Base-by-base conservation (phyloP, 2,113 vertebrate genomes). In the Amazona vittata region DNA sequence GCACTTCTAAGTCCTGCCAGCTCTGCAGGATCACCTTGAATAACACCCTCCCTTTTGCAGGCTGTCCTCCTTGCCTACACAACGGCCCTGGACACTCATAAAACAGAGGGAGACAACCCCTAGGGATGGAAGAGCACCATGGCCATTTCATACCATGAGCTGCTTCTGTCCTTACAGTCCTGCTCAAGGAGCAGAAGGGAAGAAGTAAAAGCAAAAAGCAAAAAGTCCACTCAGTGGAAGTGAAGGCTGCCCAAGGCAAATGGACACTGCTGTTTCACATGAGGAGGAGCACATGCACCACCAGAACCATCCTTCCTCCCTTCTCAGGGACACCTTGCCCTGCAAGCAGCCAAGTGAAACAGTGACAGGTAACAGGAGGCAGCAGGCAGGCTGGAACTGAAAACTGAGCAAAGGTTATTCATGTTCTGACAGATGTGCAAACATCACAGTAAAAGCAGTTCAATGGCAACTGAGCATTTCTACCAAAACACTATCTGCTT, bases 201-300 rank as follows among this genome's bases (percentile, higher is more conserved):
- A 63, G 57, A 57, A 12, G 44, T 21, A 67, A 86, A 90, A 95
- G 25, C 15, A n/a, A 33, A 16, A 49, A 73, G 41, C 47, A 49
- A 49, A 25, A 25, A 26, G 16, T 39, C 39, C 35, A 55, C 11
- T 15, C 46, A 57, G 47, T 2, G n/a, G 70, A 69, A 22, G 15
- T 13, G n/a, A 12, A 39, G 37, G 41, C 20, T 59, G 49, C 37
- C 43, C 9, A 20, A 75, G 35, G 60, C 64, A 46, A 74, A 26
- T 1, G 3, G 53, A 20, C 33, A 5, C 25, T n/a, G 8, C 18
- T 39, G 12, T 67, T 83, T 59, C 5, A 2, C 3, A 0, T 3
- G n/a, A n/a, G 1, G 11, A 91, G 50, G 8, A 75, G 67, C 55
- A 55, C 18, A 4, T 10, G 41, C 9, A 37, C 31, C 22, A 14